A percentile compares a stretch with the other conserved stretches of the same genome.
Conservation (phyloP, 2,888 invertebrate species). For the Pyrgus malvae region DNA sequence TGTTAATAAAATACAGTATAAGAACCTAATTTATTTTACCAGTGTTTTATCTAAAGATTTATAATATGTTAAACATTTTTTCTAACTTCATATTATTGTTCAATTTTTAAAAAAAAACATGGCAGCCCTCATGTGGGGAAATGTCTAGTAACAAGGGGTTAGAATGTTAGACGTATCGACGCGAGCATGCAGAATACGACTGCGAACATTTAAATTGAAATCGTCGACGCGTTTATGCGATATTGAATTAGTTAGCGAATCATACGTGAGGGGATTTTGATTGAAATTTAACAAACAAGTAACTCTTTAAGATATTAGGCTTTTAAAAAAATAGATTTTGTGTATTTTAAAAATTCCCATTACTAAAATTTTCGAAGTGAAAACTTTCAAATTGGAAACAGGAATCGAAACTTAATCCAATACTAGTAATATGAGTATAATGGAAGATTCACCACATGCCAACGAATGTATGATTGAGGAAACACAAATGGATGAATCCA, state of each 20-base stretch:
- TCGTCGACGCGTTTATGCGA: constrained; percentile 53
- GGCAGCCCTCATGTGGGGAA: constrained; percentile 34
- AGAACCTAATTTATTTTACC: no score
- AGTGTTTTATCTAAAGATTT: no score
- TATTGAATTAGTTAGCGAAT: constrained; percentile 51
- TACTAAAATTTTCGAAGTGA: background rate
- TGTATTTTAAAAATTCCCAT: no score
- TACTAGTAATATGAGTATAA: background rate
- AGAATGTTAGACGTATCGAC: constrained; percentile 68
- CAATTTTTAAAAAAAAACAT: background rate
- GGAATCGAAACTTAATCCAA: background rate
- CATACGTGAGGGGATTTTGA: constrained; percentile 28
- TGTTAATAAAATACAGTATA: no score
- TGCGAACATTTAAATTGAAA: constrained; percentile 69
- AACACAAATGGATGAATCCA: constrained; percentile 4
- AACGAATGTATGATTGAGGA: background rate
- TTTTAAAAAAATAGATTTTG: no score
- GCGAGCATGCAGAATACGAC: constrained; percentile 60
- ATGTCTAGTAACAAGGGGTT: constrained; percentile 62
- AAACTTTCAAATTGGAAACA: background rate
- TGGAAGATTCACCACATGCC: background rate
- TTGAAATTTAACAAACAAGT: constrained; percentile 20
- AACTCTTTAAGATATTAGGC: constrained; percentile 14
- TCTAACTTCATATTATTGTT: background rate
- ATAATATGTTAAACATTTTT: background rate